Conservation (phyloP, 2,888 invertebrate species). For the Apotomis capreana region DNA sequence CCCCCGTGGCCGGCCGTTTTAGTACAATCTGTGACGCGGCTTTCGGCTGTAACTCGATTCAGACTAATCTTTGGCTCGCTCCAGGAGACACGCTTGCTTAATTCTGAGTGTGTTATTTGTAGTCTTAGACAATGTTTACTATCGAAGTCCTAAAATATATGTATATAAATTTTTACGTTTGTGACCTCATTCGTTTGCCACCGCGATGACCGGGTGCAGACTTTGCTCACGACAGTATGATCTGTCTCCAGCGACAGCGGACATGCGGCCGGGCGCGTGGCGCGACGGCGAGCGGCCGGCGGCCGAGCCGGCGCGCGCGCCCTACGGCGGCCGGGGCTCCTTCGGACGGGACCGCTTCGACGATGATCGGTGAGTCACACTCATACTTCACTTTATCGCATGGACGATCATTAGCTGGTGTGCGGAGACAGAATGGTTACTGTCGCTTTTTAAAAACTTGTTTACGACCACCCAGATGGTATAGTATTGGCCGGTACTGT, state of each 20-base stretch:
- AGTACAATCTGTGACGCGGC: constrained; percentile 87
- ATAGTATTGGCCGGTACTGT: no score
- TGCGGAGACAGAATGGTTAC: no score
- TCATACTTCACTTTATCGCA: no score
- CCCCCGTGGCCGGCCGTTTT: constrained; percentile 86
- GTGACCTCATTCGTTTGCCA: no score
- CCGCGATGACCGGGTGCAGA: no score
- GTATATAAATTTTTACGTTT: no score
- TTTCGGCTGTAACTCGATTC: constrained; percentile 87
- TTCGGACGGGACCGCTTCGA: constrained; percentile 71
- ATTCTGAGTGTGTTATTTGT: constrained; percentile 59
- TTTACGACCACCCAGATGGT: no score
- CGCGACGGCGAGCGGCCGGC: constrained; percentile 75
- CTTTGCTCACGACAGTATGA: neutral
- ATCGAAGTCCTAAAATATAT: no score
- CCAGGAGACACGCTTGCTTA: constrained; percentile 49
- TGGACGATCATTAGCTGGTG: no score
- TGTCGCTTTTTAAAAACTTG: no score
- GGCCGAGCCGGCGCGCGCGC: constrained; percentile 72
- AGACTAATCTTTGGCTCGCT: constrained; percentile 90
- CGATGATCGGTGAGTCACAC: constrained; percentile 56
- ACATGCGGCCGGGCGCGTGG: constrained; percentile 79
- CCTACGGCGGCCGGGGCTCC: constrained; percentile 79
- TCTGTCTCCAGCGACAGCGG: constrained; percentile 64
- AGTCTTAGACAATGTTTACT: neutral